phyloP scores from a whole-genome alignment of 2,113 vertebrate species.

The Scolopax mira region DNA sequence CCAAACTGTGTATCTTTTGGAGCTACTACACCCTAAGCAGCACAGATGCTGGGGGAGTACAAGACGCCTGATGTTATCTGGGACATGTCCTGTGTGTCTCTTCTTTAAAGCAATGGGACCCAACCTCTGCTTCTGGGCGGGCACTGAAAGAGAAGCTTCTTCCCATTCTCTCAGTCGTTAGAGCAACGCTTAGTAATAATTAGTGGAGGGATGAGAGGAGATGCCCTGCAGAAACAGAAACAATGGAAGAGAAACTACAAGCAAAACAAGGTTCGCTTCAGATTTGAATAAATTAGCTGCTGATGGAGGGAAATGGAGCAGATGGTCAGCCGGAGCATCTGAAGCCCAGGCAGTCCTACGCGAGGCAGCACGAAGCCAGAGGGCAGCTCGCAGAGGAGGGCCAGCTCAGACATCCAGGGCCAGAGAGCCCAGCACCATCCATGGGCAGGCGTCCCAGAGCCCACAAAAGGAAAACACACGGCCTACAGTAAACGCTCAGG shows the following conservation, averaged over 20 bases:
- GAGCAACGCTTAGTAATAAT: not conserved
- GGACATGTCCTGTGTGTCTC: not conserved
- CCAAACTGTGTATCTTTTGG: not conserved
- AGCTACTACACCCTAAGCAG: not conserved
- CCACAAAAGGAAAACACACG: not conserved
- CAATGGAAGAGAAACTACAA: not conserved
- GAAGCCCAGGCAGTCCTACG: not conserved
- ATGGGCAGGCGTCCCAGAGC: not conserved
- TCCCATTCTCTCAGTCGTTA: not conserved
- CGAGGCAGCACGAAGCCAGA: not conserved
- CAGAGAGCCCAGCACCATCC: not conserved
- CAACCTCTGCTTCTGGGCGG: not conserved
- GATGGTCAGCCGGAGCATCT: not conserved
- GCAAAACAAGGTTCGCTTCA: not conserved
- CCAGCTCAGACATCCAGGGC: not conserved
- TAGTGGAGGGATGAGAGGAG: not conserved
- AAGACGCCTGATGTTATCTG: not conserved
- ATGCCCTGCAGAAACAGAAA: not conserved
- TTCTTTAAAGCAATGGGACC: not conserved
- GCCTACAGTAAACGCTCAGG: not conserved
- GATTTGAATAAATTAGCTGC: slow-evolving; percentile 25
- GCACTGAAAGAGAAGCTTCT: not conserved
- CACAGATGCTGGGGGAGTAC: not conserved
- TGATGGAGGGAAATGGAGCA: not conserved
- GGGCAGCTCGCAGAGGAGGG: not conserved